Base-by-base conservation (phyloP, 1,140 invertebrate genomes). In the Camponotus pennsylvanicus region DNA sequence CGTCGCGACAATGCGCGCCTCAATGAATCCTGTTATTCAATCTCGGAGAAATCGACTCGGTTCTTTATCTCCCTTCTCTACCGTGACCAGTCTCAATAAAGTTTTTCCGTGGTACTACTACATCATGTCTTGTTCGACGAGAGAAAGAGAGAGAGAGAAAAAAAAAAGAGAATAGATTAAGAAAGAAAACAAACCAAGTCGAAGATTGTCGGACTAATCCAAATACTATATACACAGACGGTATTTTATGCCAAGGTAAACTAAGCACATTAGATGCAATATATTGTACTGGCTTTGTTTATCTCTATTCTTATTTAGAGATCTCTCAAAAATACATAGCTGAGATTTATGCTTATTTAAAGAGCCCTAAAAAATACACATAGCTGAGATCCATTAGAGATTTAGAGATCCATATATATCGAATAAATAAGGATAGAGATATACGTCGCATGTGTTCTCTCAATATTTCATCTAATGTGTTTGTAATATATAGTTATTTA, bases 1-100 rank as follows among this genome's bases (percentile, higher is more conserved):
- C 79, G 86, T 63, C 79, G 32, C 64, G 40, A 71, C 71, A 49
- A 55, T 57, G 83, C 63, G 49, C 57, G 40, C n/a, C 37, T 86
- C 49, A 71, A 63, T 69, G 55, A 88, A 79, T 71, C 70, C 42
- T 87, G 87, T 88, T 88, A 55, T 82, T 82, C 77, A 59, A 86
- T 82, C 77, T 76, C 63, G 13, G 49, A n/a, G 27, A 59, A 49
- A 70, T 70, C 73, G 83, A 71, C 52, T 37, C 67, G 1, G 11
- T 78, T 37, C 45, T 80, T 63, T 78, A 78, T 78, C 34, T 78
- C 45, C 4, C 15, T 15, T 52, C 49, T 15, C 45, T 42, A 66
- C 49, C 59, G 13, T 13, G 9, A 49, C 11, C 49, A 21, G 27
- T 75, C 27, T 61, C 55, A 49, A 83, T 83, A 83, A 71, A 71